phyloP scores from a whole-genome alignment of 2,888 invertebrate species.

The Idaea straminata region DNA sequence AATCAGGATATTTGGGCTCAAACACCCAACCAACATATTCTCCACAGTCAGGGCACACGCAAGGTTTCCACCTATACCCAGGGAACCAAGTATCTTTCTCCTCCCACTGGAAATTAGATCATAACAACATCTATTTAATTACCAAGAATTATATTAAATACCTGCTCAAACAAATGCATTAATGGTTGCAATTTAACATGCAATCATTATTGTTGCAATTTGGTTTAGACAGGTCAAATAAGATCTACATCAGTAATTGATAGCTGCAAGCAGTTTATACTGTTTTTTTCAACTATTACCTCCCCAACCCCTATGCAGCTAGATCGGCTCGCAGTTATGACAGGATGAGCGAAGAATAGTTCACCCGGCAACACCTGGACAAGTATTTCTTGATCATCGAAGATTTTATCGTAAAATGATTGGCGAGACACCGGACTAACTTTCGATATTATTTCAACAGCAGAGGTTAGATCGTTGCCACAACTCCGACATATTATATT shows the following conservation, averaged over 20 bases:
- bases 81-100: slow-evolving; percentile 79
- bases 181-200: not conserved
- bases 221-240: not conserved
- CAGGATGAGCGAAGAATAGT: slow-evolving; percentile 44
- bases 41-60: slow-evolving; percentile 79
- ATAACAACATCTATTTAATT: not conserved
- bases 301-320: slow-evolving; percentile 49
- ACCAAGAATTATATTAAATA: not conserved
- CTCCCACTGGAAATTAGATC: slow-evolving; percentile 68
- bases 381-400: slow-evolving; percentile 43
- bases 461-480: slow-evolving; percentile 45
- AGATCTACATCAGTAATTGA: not conserved
- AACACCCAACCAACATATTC: slow-evolving; percentile 79
- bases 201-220: slow-evolving; percentile 2
- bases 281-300: slow-evolving; percentile 37
- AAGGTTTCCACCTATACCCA: slow-evolving; percentile 79
- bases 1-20: slow-evolving; percentile 50
- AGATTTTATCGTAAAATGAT: slow-evolving; percentile 51
- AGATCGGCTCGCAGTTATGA: slow-evolving; percentile 47
- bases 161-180: not conserved
- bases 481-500: slow-evolving; percentile 56
- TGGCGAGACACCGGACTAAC: slow-evolving; percentile 39
- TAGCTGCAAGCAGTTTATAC: not conserved
- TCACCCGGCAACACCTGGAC: slow-evolving; percentile 51
- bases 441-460: slow-evolving; percentile 43